Evolutionary conservation across 2,113 vertebrate genomes (phyloP).

Genomic region (Anolis carolinensis): DNA sequence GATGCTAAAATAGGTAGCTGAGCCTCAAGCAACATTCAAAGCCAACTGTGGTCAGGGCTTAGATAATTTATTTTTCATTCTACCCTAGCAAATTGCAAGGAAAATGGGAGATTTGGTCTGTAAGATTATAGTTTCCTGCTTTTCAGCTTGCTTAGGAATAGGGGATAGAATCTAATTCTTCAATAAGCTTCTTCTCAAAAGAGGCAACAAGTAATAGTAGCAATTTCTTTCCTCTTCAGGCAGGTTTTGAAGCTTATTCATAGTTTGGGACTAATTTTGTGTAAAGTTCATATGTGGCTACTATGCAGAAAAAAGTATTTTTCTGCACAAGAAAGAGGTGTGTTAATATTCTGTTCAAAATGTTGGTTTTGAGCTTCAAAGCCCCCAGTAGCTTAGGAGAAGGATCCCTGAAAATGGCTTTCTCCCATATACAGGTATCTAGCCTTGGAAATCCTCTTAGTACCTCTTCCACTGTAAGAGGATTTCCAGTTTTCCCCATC

Average conservation of each 20-base stretch:
- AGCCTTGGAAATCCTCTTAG: neutral
- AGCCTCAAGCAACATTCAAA: conserved; percentile 13
- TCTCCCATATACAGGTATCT: neutral
- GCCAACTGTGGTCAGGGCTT: neutral
- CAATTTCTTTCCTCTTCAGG: no score
- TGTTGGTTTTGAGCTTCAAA: neutral
- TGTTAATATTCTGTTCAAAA: neutral
- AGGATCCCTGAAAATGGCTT: neutral
- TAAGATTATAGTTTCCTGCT: neutral
- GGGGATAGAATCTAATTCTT: neutral
- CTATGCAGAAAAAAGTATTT: no score
- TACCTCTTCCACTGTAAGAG: neutral
- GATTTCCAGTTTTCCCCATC: no score
- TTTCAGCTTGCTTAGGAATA: neutral
- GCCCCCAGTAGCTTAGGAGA: neutral
- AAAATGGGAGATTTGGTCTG: neutral
- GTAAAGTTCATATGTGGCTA: no score
- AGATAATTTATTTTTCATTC: accelerated
- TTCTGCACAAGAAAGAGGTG: no score
- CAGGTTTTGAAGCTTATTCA: no score
- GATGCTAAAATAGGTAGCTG: neutral
- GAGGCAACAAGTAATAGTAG: no score
- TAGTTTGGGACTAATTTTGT: no score
- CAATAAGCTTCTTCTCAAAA: no score
- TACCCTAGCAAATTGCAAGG: conserved; percentile 11